Evolutionary conservation across 2,888 invertebrate genomes (phyloP).

Genomic region (Chloroclysta siterata): DNA sequence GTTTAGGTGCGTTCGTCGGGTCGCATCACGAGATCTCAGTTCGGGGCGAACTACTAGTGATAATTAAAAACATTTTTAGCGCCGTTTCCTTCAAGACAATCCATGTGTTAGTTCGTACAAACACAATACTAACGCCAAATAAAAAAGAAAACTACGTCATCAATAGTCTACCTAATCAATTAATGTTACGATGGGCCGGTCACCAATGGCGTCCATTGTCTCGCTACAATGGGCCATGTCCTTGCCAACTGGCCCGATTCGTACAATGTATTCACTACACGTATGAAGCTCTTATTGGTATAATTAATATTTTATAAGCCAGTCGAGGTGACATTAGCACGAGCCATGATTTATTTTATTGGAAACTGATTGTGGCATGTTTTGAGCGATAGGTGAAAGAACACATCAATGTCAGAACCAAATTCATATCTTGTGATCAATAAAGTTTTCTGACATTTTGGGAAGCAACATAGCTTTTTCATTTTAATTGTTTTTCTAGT

Average conservation of each 20-base stretch:
- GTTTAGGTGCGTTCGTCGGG: too few relatives aligned
- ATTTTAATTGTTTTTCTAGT: too few relatives aligned
- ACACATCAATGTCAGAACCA: background rate
- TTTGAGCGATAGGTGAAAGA: background rate
- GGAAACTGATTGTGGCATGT: background rate
- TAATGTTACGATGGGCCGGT: constrained; percentile 23
- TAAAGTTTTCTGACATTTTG: too few relatives aligned
- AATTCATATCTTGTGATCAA: background rate
- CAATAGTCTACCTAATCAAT: constrained; percentile 30
- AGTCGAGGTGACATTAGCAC: background rate
- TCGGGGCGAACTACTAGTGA: too few relatives aligned
- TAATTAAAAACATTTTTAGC: background rate
- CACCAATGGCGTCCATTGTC: constrained; percentile 26
- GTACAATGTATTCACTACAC: constrained; percentile 23
- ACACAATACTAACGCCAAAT: constrained; percentile 3
- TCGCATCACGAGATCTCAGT: too few relatives aligned
- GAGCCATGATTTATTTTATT: constrained; percentile 8
- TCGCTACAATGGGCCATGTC: constrained; percentile 28
- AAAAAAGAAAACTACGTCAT: constrained; percentile 24
- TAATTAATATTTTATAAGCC: constrained; percentile 19
- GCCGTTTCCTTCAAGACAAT: background rate
- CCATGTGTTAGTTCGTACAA: background rate
- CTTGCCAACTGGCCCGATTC: constrained; percentile 30
- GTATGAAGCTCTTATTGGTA: constrained; percentile 3
- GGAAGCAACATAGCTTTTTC: too few relatives aligned